These are phyloP conservation scores for Pantherophis alleghaniensis DNA, from an alignment of 2,797 vertebrate genomes.

Conservation along the genomic window DNA sequence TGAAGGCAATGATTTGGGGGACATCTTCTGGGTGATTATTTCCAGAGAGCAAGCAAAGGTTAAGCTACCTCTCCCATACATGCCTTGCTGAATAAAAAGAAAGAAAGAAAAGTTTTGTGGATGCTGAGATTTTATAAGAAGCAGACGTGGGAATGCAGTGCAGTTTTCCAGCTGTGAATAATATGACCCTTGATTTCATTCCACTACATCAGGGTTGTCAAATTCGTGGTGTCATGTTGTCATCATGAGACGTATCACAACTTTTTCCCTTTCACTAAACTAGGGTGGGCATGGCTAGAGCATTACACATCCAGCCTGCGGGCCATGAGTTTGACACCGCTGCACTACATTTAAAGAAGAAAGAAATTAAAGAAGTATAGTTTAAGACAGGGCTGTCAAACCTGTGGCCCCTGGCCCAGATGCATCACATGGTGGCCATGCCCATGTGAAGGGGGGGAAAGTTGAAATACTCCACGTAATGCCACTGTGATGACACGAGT, in stretches of 20 bases:
- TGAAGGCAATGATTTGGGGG: neutral
- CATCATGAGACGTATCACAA: no score
- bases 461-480: rapidly evolving
- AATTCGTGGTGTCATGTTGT: no score
- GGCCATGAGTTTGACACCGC: no score
- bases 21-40: neutral
- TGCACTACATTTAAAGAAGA: neutral
- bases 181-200: neutral
- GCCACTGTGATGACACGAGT: no score
- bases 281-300: no score
- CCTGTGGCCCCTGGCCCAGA: rapidly evolving
- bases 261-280: no score
- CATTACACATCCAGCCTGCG: no score
- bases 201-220: neutral
- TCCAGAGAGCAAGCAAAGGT: neutral
- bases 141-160: neutral
- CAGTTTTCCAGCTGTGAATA: conserved; percentile 1
- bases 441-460: no score
- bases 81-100: neutral
- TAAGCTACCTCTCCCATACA: neutral
- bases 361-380: neutral
- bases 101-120: neutral
- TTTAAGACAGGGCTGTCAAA: neutral
- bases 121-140: neutral
- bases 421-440: no score